Evolutionary conservation across 2,888 invertebrate genomes (phyloP), one percentile per base, ranked within the genome.

Genomic region (Chymomyza fuscimana): DNA sequence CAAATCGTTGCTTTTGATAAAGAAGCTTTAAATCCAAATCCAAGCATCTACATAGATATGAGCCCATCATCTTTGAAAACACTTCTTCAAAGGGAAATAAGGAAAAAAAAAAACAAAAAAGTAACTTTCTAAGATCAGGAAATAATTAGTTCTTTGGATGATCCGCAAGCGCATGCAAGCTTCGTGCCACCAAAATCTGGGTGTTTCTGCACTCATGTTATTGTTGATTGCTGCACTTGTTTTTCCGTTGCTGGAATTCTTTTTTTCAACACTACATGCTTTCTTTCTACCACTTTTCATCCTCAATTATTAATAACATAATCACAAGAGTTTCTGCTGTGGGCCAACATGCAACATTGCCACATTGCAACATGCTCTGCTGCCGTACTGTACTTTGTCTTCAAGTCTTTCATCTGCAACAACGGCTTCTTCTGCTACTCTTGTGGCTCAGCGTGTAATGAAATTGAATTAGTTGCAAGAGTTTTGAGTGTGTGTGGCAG

Each of bases 241-340:
- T 46, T 10, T 46, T 10, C 4, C 12, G 12, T 46, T 12, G 40
- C 12, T 12, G 12, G 0, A 46, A 12, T 12, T 0, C 12, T 25
- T 36, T 36, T 36, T 36, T 36, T 9, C 36, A 36, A 6, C 9
- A 6, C 7, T 0, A 36, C 36, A 36, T 36, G 4, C 40, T 12
- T 12, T 40, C 40, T 40, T 32, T 46, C 40, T 40, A 46, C 12
- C 12, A 10, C 25, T 25, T 58, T 58, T 15, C 9, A 40, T 16
- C 15, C n/a, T 59, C 52, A 73, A 68, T 63, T 65, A 62, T 73
- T 68, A 65, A 63, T 73, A 65, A 67, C 16, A 62, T 67, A 67
- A 64, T 67, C 63, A 58, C 58, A 58, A 40, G 22, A 22, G 51
- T 40, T 46, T 10, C 61, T 46, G 58, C 61, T 61, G 19, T 58